A percentile compares a stretch with the other conserved stretches of the same genome.
Conservation (phyloP, 2,888 invertebrate genomes). For the Prostheceraeus crozeri region DNA sequence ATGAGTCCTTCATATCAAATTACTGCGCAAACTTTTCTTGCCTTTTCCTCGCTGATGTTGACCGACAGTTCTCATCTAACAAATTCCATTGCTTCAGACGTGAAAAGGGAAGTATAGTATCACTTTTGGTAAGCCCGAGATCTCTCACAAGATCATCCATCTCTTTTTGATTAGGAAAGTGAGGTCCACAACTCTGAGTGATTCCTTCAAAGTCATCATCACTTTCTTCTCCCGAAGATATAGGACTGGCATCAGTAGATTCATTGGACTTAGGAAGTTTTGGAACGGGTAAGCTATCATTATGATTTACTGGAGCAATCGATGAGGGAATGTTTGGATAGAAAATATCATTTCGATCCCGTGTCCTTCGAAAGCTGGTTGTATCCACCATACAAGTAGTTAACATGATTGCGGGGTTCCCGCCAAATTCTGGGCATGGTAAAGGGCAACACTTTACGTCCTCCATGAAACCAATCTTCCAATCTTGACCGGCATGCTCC, state of each 20-base stretch:
- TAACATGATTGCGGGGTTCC: slow-evolving; percentile 19
- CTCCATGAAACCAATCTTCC: slow-evolving; percentile 19
- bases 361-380: too few relatives aligned
- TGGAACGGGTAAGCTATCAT: slow-evolving; percentile 6
- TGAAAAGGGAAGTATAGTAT: slow-evolving; percentile 21
- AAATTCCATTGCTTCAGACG: slow-evolving; percentile 27
- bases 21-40: slow-evolving; percentile 16
- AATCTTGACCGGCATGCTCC: slow-evolving; percentile 21
- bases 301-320: slow-evolving; percentile 4
- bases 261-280: too few relatives aligned
- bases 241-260: too few relatives aligned
- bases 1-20: too few relatives aligned
- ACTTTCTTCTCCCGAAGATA: too few relatives aligned
- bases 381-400: too few relatives aligned
- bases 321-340: slow-evolving; percentile 27
- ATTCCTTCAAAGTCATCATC: too few relatives aligned
- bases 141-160: slow-evolving; percentile 29
- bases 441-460: slow-evolving; percentile 19
- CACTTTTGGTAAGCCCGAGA: slow-evolving; percentile 22
- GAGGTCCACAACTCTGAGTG: too few relatives aligned
- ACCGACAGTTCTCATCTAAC: slow-evolving; percentile 20
- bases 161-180: slow-evolving; percentile 25
- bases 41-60: slow-evolving; percentile 10
- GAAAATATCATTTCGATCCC: background rate
- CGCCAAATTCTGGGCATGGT: slow-evolving; percentile 18